Percentiles rank a stretch among this genome's conserved stretches.
phyloP scores from a whole-genome alignment of 2,113 vertebrate species.

The Heterotilapia buettikoferi region DNA sequence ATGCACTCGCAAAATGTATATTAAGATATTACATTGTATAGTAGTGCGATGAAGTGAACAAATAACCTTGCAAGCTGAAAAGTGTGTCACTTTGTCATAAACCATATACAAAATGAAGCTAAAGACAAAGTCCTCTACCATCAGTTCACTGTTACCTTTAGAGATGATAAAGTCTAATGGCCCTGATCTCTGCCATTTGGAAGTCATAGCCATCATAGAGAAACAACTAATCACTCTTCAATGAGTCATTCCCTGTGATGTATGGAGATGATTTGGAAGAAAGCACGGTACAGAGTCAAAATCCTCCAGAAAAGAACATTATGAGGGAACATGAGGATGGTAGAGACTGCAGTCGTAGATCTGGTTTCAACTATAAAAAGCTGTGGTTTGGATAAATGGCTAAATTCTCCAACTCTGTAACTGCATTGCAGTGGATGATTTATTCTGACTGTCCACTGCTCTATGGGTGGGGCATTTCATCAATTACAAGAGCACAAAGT shows the following conservation, averaged over 20 bases:
- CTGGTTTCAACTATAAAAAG: neutral
- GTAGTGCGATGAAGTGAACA: neutral
- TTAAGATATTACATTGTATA: neutral
- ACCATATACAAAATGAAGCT: neutral
- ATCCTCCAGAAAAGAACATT: neutral
- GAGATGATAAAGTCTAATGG: conserved; percentile 22
- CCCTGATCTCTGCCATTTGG: neutral
- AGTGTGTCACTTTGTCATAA: neutral
- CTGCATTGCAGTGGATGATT: neutral
- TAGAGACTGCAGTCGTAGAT: neutral
- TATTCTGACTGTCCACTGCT: neutral
- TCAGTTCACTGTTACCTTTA: neutral
- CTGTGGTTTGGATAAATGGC: neutral
- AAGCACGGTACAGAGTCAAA: neutral
- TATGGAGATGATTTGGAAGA: conserved; percentile 9
- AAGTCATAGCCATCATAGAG: neutral
- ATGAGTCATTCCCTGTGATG: neutral
- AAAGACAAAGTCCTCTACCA: neutral
- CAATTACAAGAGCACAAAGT: neutral
- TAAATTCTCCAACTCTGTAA: neutral
- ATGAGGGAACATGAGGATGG: neutral
- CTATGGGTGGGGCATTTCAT: neutral
- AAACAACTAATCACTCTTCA: neutral
- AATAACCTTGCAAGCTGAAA: neutral
- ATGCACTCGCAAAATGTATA: neutral